A percentile compares a stretch with the other conserved stretches of the same genome.
These are phyloP conservation scores for Armadillidium nasatum DNA, from an alignment of 1,140 invertebrate genomes.

Conservation along the genomic window DNA sequence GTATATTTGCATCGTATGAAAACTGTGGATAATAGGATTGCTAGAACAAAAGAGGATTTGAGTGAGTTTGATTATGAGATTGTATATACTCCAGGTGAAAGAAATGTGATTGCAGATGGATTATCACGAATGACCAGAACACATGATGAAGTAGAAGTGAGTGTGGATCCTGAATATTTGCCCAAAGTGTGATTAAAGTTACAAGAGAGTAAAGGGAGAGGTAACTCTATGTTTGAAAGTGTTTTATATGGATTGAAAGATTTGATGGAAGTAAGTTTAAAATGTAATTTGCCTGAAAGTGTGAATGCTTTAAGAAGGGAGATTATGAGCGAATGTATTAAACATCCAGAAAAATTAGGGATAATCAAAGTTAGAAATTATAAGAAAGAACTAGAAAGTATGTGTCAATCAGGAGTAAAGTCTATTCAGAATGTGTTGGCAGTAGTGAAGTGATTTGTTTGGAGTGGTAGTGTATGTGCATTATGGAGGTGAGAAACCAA, in stretches of 20 bases:
- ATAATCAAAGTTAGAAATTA: not conserved
- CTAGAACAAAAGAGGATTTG: conserved; percentile 7
- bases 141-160: too few species aligned
- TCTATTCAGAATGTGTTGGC: not conserved
- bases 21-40: not conserved
- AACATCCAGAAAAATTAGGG: not conserved
- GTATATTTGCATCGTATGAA: conserved; percentile 5
- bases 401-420: not conserved
- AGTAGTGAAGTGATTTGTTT: too few species aligned
- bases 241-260: not conserved
- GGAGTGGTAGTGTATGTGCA: too few species aligned
- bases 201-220: not conserved
- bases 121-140: not conserved
- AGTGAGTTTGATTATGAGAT: conserved; percentile 7
- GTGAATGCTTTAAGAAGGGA: not conserved
- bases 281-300: not conserved
- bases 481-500: too few species aligned
- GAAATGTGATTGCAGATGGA: conserved; percentile 10
- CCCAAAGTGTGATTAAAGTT: too few species aligned
- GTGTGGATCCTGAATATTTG: too few species aligned
- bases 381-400: not conserved
- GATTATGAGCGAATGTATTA: not conserved
- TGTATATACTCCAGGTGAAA: conserved; percentile 8
- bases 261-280: not conserved
- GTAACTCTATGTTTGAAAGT: conserved; percentile 8